Conservation (phyloP, 2,113 vertebrate species). For the Paraplagusia blochii region DNA sequence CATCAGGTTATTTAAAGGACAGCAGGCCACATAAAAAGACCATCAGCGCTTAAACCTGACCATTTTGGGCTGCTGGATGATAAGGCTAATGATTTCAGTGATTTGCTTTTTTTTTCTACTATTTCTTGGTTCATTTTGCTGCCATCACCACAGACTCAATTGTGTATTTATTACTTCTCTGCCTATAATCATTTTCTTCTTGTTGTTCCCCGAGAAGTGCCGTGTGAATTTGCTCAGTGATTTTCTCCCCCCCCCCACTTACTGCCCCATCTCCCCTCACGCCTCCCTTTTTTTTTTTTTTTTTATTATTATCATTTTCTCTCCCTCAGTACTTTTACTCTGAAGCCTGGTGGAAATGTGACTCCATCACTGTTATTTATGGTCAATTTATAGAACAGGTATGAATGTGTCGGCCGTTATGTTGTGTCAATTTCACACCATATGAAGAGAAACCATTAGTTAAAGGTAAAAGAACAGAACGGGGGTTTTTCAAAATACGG, state of each 20-base stretch:
- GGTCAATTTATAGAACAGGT: constrained; percentile 10
- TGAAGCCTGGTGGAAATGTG: constrained; percentile 18
- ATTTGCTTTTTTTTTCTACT: too few relatives aligned
- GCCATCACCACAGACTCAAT: constrained; percentile 33
- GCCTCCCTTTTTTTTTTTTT: constrained; percentile 16
- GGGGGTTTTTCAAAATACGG: constrained; percentile 25
- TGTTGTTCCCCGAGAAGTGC: constrained; percentile 49
- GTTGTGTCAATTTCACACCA: constrained; percentile 31
- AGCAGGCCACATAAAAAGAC: too few relatives aligned
- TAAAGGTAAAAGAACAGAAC: constrained; percentile 39
- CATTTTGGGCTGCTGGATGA: too few relatives aligned
- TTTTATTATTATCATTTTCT: too few relatives aligned
- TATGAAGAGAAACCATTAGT: constrained; percentile 29
- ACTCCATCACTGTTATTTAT: constrained; percentile 17
- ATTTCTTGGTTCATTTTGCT: too few relatives aligned
- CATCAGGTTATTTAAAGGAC: too few relatives aligned
- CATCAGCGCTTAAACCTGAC: too few relatives aligned
- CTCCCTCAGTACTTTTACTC: constrained; percentile 21
- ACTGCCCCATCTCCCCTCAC: constrained; percentile 6
- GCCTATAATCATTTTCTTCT: constrained; percentile 61
- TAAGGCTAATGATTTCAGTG: too few relatives aligned
- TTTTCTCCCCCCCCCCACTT: too few relatives aligned
- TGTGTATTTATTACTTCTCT: constrained; percentile 48
- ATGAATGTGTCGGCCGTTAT: constrained; percentile 23
- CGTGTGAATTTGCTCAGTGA: constrained; percentile 43